Evolutionary conservation across 2,113 vertebrate genomes (phyloP).

Genomic region (Gnathonemus echidnorhynchus): DNA sequence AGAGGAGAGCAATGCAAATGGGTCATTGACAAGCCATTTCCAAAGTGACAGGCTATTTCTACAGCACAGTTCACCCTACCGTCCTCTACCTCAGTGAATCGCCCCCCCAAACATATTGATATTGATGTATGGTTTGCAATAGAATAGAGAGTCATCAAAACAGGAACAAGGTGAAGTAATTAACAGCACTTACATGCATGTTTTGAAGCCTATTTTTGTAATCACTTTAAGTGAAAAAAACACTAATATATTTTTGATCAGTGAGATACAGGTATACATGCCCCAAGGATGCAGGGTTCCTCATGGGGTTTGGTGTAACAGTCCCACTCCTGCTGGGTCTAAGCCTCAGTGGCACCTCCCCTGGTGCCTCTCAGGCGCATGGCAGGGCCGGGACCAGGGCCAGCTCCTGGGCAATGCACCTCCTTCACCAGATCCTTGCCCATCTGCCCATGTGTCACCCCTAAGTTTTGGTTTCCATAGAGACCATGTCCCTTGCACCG

Average conservation of each 20-base stretch:
- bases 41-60: neutral
- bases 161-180: neutral
- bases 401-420: conserved; percentile 42
- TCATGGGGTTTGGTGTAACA: neutral
- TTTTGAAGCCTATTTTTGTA: neutral
- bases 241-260: neutral
- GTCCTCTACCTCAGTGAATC: neutral
- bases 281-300: neutral
- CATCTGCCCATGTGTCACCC: conserved; percentile 48
- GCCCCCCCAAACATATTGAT: neutral
- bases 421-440: conserved; percentile 34
- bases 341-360: conserved; percentile 26
- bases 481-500: conserved; percentile 46
- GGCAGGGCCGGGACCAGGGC: conserved; percentile 32
- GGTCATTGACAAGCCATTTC: neutral
- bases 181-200: neutral
- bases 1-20: neutral
- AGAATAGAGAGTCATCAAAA: neutral
- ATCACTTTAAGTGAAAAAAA: neutral
- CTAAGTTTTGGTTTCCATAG: conserved; percentile 61
- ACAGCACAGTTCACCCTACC: neutral
- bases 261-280: neutral
- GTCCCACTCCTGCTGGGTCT: conserved; percentile 1
- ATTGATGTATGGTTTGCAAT: neutral
- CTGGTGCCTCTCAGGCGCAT: conserved; percentile 8